Percentiles rank a stretch among this genome's conserved stretches.
Conservation (phyloP, 2,797 vertebrate species). For the Phylloscopus collybita region DNA sequence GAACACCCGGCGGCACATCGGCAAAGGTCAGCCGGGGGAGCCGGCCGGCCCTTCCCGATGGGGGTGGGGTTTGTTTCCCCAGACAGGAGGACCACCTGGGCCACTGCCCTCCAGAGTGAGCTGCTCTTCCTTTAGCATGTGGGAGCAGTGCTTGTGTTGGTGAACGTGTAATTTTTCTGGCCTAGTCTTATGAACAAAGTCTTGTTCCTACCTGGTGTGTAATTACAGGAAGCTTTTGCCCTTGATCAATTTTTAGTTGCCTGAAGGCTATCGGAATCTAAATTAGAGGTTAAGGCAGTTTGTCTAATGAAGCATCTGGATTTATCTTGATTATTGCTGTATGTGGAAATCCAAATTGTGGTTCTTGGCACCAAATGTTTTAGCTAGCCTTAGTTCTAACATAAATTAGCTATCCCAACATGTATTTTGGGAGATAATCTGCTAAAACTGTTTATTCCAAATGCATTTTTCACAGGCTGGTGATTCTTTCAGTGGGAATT, state of each 20-base stretch:
- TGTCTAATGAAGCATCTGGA: neutral
- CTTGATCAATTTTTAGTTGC: slow-evolving; percentile 24
- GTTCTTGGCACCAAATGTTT: neutral
- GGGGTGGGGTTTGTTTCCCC: neutral
- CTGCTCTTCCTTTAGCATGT: neutral
- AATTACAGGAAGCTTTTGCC: slow-evolving; percentile 17
- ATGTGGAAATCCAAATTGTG: neutral
- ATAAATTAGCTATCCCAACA: neutral
- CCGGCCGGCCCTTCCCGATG: neutral
- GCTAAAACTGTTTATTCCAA: neutral
- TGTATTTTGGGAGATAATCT: neutral
- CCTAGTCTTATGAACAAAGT: neutral
- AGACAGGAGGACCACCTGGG: fast-evolving
- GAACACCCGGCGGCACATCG: slow-evolving; percentile 96
- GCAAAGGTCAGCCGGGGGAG: slow-evolving; percentile 85
- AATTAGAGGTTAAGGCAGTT: neutral
- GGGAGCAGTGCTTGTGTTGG: neutral
- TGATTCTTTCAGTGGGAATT: neutral
- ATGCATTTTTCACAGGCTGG: neutral
- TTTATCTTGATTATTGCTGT: slow-evolving; percentile 14
- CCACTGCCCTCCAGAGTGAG: neutral
- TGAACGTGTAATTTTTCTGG: neutral
- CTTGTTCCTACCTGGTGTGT: slow-evolving; percentile 6
- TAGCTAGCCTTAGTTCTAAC: neutral
- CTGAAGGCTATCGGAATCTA: neutral